Percentiles rank a stretch among this genome's conserved stretches.
Conservation (phyloP, 2,113 vertebrate species). For the Spheniscus mendiculus region DNA sequence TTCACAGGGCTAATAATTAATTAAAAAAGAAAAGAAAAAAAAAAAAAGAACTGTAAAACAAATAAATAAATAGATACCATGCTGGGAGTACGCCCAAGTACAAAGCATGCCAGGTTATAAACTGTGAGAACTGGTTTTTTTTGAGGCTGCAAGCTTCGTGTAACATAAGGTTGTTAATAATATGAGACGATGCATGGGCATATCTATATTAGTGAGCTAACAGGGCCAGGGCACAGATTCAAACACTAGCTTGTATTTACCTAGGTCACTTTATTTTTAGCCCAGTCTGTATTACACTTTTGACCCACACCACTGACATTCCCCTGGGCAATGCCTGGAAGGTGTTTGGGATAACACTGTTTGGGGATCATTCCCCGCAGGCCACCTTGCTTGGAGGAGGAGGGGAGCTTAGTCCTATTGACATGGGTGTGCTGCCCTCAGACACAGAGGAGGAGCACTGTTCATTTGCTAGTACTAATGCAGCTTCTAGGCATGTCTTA, state of each 20-base stretch:
- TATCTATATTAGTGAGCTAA: not conserved
- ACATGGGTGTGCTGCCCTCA: rapidly evolving
- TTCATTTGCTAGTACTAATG: not conserved
- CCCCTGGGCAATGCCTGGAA: not conserved
- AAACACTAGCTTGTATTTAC: not conserved
- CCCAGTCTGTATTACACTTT: not conserved
- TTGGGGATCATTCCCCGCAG: not conserved
- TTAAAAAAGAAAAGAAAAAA: not conserved
- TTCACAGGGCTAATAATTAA: not conserved
- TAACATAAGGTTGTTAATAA: not conserved
- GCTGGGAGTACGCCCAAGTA: not conserved
- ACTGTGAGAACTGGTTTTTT: not conserved
- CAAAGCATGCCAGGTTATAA: not conserved
- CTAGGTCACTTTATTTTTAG: not conserved
- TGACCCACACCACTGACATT: not conserved
- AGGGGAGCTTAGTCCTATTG: not conserved
- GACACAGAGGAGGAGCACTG: not conserved
- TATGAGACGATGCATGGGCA: not conserved
- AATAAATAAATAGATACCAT: not conserved
- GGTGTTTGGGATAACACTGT: not conserved
- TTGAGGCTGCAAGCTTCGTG: not conserved
- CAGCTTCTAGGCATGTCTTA: not conserved
- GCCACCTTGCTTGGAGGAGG: not conserved
- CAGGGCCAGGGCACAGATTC: not conserved
- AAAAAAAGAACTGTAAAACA: not conserved